Conservation (phyloP, 2,888 invertebrate genomes). For the Andrena trimmerana region DNA sequence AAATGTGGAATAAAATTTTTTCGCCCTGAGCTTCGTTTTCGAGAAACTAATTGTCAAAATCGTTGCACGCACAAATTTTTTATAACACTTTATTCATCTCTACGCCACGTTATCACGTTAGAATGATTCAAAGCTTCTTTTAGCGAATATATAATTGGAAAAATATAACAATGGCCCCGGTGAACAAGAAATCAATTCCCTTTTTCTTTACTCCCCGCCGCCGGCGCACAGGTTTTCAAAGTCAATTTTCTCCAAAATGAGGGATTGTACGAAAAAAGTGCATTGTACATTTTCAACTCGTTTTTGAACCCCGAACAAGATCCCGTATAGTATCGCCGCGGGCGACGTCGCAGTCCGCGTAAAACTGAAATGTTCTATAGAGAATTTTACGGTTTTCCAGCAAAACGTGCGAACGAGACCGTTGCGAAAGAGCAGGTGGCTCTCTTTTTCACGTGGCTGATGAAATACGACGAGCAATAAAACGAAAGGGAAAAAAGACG, state of each 20-base stretch:
- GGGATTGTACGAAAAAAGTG: not conserved
- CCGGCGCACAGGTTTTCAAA: not conserved
- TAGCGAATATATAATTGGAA: too few species aligned
- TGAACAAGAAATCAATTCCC: too few species aligned
- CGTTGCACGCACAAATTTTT: not conserved
- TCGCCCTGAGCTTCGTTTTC: not conserved
- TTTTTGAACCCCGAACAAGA: too few species aligned
- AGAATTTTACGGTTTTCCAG: not conserved
- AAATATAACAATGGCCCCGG: too few species aligned
- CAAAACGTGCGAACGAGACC: not conserved
- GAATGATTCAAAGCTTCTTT: too few species aligned
- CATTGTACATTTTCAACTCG: not conserved
- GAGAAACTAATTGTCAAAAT: not conserved
- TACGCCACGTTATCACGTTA: not conserved
- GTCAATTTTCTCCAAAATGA: not conserved
- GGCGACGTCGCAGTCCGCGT: not conserved
- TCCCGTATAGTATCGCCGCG: too few species aligned
- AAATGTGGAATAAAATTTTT: not conserved
- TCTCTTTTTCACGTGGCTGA: not conserved
- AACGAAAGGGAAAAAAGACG: not conserved
- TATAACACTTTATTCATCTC: not conserved
- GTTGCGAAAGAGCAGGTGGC: not conserved
- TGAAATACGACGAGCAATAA: not conserved
- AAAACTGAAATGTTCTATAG: not conserved
- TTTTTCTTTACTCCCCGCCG: too few species aligned